These are phyloP conservation scores for Pygocentrus nattereri DNA, from an alignment of 2,797 vertebrate species.

Conservation along the genomic window DNA sequence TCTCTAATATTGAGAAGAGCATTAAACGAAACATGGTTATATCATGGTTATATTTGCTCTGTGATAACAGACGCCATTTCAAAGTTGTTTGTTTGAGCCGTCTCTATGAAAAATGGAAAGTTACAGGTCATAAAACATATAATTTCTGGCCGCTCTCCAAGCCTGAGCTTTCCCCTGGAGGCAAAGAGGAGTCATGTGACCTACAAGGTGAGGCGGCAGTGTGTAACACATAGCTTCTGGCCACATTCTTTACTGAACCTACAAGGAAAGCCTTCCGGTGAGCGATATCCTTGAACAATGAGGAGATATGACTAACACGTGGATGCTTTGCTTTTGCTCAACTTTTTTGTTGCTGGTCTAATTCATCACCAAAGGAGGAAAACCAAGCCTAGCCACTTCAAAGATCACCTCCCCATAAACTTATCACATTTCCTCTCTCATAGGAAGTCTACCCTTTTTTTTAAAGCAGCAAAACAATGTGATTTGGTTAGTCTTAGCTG, in stretches of 20 bases:
- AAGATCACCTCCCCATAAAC: neutral
- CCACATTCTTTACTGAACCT: slow-evolving; percentile 27
- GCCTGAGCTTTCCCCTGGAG: neutral
- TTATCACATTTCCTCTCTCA: slow-evolving; percentile 25
- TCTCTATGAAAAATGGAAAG: slow-evolving; percentile 47
- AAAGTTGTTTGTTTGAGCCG: slow-evolving; percentile 27
- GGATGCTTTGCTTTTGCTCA: neutral
- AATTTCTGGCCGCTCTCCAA: neutral
- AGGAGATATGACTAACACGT: slow-evolving; percentile 38
- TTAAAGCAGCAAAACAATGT: too few species aligned
- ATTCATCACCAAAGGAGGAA: slow-evolving; percentile 17
- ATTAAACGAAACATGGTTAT: neutral
- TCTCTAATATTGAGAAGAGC: neutral
- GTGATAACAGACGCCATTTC: slow-evolving; percentile 14
- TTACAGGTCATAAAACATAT: slow-evolving; percentile 20
- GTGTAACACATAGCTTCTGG: slow-evolving; percentile 31
- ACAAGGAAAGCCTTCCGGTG: slow-evolving; percentile 23
- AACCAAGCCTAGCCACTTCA: slow-evolving; percentile 28
- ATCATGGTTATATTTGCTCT: neutral
- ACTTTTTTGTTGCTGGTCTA: neutral
- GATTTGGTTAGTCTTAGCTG: neutral
- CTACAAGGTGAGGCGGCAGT: slow-evolving; percentile 25
- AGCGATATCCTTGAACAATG: slow-evolving; percentile 35
- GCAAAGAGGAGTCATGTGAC: slow-evolving; percentile 12
- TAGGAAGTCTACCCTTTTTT: neutral